These are phyloP conservation scores for Hylaeus volcanicus DNA, from an alignment of 1,140 invertebrate genomes.

Conservation along the genomic window DNA sequence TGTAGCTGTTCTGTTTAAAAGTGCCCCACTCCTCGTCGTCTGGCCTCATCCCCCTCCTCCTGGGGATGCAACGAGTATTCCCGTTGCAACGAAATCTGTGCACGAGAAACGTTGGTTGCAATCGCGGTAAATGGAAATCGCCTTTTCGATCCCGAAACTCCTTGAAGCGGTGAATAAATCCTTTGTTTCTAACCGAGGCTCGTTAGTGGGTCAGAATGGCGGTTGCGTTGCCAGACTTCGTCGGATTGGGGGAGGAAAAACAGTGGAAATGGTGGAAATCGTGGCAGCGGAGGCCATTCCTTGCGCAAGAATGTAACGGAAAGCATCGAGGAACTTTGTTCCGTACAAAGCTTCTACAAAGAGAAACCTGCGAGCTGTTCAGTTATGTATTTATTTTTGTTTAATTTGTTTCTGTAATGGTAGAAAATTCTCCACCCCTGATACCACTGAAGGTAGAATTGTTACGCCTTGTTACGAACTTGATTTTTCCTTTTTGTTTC, in stretches of 20 bases:
- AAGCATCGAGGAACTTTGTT: no score
- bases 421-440: no score
- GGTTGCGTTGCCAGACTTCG: background rate
- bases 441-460: no score
- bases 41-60: background rate
- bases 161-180: conserved; percentile 9
- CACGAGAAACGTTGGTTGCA: conserved; percentile 30
- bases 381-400: no score
- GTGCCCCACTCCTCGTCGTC: background rate
- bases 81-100: conserved; percentile 46
- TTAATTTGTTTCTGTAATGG: no score
- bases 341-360: no score
- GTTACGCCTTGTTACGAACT: no score
- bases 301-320: no score
- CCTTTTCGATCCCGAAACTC: conserved; percentile 20
- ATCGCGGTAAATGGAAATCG: conserved; percentile 38
- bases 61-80: background rate
- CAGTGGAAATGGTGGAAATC: background rate
- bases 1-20: conserved; percentile 57
- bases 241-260: no score
- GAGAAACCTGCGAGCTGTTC: no score
- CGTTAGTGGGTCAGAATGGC: conserved; percentile 21
- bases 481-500: no score
- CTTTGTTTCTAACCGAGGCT: conserved; percentile 19
- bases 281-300: no score